Base-by-base conservation (phyloP, 2,888 invertebrate genomes). In the Tubiluchus corallicola region DNA sequence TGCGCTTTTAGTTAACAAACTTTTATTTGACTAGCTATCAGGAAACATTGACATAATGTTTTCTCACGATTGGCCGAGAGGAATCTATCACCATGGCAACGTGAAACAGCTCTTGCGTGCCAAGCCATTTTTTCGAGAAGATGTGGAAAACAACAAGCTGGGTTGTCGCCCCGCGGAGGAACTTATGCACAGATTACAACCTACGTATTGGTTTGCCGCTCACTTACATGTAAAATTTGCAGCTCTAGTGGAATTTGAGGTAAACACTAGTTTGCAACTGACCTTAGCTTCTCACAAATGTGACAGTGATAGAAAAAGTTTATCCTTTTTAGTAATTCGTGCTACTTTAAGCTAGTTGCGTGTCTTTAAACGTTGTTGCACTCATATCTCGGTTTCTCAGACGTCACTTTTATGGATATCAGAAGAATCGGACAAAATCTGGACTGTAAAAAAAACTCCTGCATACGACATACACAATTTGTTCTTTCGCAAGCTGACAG, bases 1-100 rank as follows among this genome's bases (percentile, higher is more conserved):
- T n/a, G n/a, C n/a, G n/a, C n/a, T n/a, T n/a, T n/a, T n/a, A n/a
- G n/a, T n/a, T n/a, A n/a, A 20, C 16, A 20, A 43, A 43, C 13
- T 43, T 43, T 43, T 18, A n/a, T n/a, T 41, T 21, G 9, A 48
- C 4, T 49, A 61, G 59, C 41, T 60, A 2, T 63, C 63, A 43
- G 62, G 71, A 3, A 66, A 72, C 38, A 64, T 94, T 15, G 82
- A 98, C 68, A 77, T 98, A 38, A 80, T 87, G 67, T 62, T 98
- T 52, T 87, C 90, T 1, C 98, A 99, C 64, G 98, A 99, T 61
- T 98, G 98, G 98, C 98, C 98, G 1, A 68, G 72, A 47, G 82
- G 83, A 1, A 76, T 96, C 45, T 81, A 82, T 50, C 72, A 82
- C 50, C 79, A 77, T 67, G 96, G 96, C 4, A 73, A 96, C 65